Percentiles rank a stretch among this genome's conserved stretches.
Evolutionary conservation across 2,797 vertebrate genomes (phyloP).

Genomic region (Dryobates pubescens): DNA sequence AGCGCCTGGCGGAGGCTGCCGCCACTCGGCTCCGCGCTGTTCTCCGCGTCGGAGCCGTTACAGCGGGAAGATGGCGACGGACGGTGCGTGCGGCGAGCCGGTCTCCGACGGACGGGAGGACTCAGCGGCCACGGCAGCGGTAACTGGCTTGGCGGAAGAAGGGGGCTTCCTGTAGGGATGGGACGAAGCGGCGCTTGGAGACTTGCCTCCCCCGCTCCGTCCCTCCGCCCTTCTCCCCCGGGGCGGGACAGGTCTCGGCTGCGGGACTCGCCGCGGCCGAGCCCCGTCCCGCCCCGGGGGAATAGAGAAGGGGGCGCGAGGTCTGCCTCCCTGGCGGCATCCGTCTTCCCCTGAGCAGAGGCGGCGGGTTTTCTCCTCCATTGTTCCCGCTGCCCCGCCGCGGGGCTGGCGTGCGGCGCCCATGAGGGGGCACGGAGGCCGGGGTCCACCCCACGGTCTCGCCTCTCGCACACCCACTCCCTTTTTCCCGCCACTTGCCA

Average conservation of each 20-base stretch:
- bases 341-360: neutral
- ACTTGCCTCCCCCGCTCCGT: neutral
- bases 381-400: slow-evolving; percentile 17
- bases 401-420: neutral
- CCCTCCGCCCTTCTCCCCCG: slow-evolving; percentile 4
- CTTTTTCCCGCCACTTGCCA: neutral
- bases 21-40: slow-evolving; percentile 36
- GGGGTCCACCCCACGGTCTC: neutral
- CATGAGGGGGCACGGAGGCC: neutral
- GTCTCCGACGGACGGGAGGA: slow-evolving; percentile 68
- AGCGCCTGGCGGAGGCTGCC: slow-evolving; percentile 67
- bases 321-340: neutral
- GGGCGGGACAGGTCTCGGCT: neutral
- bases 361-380: neutral
- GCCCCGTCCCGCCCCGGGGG: neutral
- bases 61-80: slow-evolving; percentile 96
- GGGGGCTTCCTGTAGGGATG: neutral
- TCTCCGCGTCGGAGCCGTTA: slow-evolving; percentile 79
- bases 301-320: neutral
- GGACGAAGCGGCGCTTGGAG: neutral
- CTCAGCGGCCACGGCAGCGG: slow-evolving; percentile 50
- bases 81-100: slow-evolving; percentile 89
- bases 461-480: neutral
- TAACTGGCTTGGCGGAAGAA: slow-evolving; percentile 48
- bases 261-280: neutral